Evolutionary conservation across 2,113 vertebrate genomes (phyloP).

Genomic region (Lethenteron reissneri): DNA sequence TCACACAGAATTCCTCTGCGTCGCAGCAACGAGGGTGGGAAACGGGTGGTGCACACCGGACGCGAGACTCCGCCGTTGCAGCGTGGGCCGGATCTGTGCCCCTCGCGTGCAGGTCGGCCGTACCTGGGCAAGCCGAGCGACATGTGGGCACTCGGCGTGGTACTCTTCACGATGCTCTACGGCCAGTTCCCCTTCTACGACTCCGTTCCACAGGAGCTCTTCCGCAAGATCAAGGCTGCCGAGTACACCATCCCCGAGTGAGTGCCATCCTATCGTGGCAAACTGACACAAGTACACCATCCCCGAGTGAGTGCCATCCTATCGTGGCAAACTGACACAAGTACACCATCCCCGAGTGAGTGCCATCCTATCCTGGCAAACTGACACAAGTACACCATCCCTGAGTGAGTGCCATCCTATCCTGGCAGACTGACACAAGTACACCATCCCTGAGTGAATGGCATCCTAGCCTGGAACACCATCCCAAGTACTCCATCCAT

Average conservation of each 20-base stretch:
- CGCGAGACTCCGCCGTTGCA: too few species aligned
- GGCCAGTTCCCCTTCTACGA: slow-evolving; percentile 99
- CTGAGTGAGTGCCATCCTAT: background rate
- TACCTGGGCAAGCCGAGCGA: slow-evolving; percentile 93
- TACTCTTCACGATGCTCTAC: slow-evolving; percentile 96
- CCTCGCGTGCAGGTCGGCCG: slow-evolving; percentile 41
- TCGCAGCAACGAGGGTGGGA: too few species aligned
- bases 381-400: slow-evolving; percentile 22
- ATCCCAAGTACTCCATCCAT: too few species aligned
- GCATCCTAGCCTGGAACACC: background rate
- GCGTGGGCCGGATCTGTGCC: too few species aligned
- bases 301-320: slow-evolving; percentile 21
- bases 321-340: slow-evolving; percentile 12
- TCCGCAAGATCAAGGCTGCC: slow-evolving; percentile 96
- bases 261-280: slow-evolving; percentile 19
- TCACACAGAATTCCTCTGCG: too few species aligned
- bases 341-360: slow-evolving; percentile 97
- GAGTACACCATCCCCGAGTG: slow-evolving; percentile 98
- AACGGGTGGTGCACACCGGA: too few species aligned
- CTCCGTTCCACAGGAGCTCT: slow-evolving; percentile 98
- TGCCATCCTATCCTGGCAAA: slow-evolving; percentile 10
- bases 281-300: slow-evolving; percentile 45
- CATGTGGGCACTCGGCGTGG: slow-evolving; percentile 95
- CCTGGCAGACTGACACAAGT: too few species aligned
- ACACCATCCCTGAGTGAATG: background rate